Conservation (phyloP, 1,140 invertebrate genomes). For the Philotrypesis tridentata region DNA sequence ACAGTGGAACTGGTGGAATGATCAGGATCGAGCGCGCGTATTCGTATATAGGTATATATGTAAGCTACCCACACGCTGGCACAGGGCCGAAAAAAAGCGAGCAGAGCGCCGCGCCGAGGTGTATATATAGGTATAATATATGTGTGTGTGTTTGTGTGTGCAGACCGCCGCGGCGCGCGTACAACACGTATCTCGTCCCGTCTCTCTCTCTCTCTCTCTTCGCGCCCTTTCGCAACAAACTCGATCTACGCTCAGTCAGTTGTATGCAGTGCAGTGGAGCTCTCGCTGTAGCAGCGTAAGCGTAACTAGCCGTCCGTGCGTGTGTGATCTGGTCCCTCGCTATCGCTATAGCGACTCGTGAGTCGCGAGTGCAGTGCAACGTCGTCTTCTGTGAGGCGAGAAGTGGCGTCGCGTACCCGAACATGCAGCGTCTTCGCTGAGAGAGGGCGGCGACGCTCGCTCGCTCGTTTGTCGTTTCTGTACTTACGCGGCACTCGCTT, state of each 20-base stretch:
- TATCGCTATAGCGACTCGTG: no score
- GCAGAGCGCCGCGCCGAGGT: neutral
- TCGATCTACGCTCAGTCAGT: neutral
- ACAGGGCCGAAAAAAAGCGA: constrained; percentile 8
- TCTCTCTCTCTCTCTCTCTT: neutral
- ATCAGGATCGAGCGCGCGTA: neutral
- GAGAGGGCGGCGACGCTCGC: neutral
- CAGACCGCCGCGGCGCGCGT: constrained; percentile 7
- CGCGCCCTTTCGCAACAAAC: neutral
- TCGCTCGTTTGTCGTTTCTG: neutral
- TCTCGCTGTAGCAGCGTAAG: neutral
- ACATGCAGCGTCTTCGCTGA: neutral
- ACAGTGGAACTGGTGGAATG: no score
- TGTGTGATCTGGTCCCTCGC: neutral
- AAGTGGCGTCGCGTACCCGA: neutral
- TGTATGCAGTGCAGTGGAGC: neutral
- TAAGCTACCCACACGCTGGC: neutral
- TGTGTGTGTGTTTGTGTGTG: no score
- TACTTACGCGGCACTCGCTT: neutral
- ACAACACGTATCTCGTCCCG: neutral
- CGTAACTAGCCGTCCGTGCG: neutral
- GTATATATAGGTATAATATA: no score
- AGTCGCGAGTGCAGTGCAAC: neutral
- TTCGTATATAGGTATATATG: neutral
- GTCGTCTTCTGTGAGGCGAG: neutral